phyloP scores from a whole-genome alignment of 2,797 vertebrate genomes.

The Spatula clypeata region DNA sequence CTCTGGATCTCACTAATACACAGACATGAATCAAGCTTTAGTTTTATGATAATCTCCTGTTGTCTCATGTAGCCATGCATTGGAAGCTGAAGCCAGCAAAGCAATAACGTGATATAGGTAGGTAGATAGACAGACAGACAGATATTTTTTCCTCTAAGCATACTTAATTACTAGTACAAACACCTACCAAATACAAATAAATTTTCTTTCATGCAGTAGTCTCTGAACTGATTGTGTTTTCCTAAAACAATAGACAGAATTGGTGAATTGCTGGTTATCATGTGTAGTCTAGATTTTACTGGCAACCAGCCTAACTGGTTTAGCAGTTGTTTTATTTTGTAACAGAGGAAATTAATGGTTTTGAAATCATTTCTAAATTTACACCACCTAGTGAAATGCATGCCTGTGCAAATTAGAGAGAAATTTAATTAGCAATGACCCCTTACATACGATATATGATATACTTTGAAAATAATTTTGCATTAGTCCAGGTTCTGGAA shows the following conservation, averaged over 20 bases:
- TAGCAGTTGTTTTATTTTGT: not conserved
- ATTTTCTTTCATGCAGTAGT: not conserved
- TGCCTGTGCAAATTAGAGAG: not conserved
- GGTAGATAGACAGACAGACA: too few relatives aligned
- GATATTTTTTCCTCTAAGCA: not conserved
- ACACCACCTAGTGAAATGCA: not conserved
- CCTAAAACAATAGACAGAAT: rapidly evolving
- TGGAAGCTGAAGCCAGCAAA: not conserved
- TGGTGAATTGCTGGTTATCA: not conserved
- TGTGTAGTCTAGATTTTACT: not conserved
- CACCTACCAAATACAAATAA: not conserved
- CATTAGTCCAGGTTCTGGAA: not conserved
- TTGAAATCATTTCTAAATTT: not conserved
- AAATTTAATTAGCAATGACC: not conserved
- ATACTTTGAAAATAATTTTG: not conserved
- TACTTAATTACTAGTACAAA: not conserved
- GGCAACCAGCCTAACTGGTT: not conserved
- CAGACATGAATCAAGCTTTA: not conserved
- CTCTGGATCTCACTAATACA: not conserved
- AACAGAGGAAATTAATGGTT: not conserved
- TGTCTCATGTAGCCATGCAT: not conserved
- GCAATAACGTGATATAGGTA: too few relatives aligned
- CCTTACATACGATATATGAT: not conserved
- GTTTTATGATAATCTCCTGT: not conserved
- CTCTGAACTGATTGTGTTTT: not conserved